Evolutionary conservation across 2,113 vertebrate species (phyloP), one percentile per base, ranked within the genome.

Genomic region (Tupaia chinensis): DNA sequence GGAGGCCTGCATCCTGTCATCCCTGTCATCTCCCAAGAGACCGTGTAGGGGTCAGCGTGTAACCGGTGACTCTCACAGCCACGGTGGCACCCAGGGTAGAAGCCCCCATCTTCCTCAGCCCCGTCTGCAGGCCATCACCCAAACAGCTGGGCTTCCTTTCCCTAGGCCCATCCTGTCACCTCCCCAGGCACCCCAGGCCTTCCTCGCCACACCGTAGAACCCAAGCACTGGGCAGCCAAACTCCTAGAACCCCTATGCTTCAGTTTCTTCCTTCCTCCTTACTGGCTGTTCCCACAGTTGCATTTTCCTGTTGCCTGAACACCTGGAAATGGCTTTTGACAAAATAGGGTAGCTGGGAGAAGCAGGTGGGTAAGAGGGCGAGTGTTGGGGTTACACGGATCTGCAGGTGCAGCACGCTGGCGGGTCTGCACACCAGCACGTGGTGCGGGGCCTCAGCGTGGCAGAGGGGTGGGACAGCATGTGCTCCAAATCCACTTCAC

Each of bases 381-480:
- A 66, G 20, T 0, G 6, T 29, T 65, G 12, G 0, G 14, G 12
- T 66, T 54, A 54, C 32, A 0, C 20, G 19, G 68, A 61, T 14
- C 4, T 10, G 1, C 68, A 73, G 84, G 72, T 60, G 7, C 17
- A 16, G 78, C 9, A 14, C 61, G 29, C 15, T n/a, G 1, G 0
- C 10, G 8, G 69, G 70, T 34, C 22, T 63, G 1, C 17, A 19
- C 4, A 0, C 74, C 10, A 7, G 27, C 10, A 19, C 19, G 3
- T 22, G 12, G n/a, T 12, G 7, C 27, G 29, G 65, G 65, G 44
- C 65, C 32, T 29, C 25, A 7, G n/a, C 1, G 0, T 32, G 77
- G 78, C 53, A 19, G 56, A 74, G 17, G 8, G 69, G 11, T 25
- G 73, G 54, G 20, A 2, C 2, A 15, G 63, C 7, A 0, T 5